Conservation (phyloP, 2,888 invertebrate species). For the Diachrysia chrysitis region DNA sequence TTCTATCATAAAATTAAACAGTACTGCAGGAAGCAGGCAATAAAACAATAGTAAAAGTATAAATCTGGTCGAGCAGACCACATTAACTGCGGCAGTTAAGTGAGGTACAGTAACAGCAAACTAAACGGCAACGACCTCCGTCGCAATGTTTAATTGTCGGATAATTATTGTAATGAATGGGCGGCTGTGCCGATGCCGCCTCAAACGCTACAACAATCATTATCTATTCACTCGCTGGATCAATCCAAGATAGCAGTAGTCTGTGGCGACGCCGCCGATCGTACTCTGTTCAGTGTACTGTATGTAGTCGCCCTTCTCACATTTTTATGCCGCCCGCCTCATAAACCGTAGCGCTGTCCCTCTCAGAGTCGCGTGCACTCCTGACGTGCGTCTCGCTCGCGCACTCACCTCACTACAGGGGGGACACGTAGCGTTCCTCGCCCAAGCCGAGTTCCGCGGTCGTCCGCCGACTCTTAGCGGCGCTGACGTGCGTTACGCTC, state of each 20-base stretch:
- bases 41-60: constrained; percentile 55
- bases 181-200: constrained; percentile 69
- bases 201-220: constrained; percentile 74
- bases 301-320: constrained; percentile 79
- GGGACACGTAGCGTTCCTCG: constrained; percentile 83
- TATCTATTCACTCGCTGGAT: constrained; percentile 79
- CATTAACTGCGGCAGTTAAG: constrained; percentile 44
- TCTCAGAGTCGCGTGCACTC: constrained; percentile 47
- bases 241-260: constrained; percentile 75
- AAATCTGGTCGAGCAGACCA: constrained; percentile 30
- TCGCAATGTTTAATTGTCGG: constrained; percentile 75
- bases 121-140: constrained; percentile 78
- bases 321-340: constrained; percentile 79
- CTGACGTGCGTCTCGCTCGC: constrained; percentile 69
- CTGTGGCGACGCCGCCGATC: constrained; percentile 69
- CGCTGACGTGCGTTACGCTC: constrained; percentile 86
- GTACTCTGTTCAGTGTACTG: constrained; percentile 56
- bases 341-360: constrained; percentile 68
- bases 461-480: constrained; percentile 86
- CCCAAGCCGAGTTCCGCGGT: constrained; percentile 80
- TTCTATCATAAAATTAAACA: constrained; percentile 36
- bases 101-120: constrained; percentile 52
- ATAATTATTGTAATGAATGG: constrained; percentile 82
- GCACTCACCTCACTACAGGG: constrained; percentile 71
- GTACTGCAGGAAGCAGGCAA: constrained; percentile 39